A percentile compares a stretch with the other conserved stretches of the same genome.
phyloP scores from a whole-genome alignment of 2,113 vertebrate species.

The Trematocara marginatum region DNA sequence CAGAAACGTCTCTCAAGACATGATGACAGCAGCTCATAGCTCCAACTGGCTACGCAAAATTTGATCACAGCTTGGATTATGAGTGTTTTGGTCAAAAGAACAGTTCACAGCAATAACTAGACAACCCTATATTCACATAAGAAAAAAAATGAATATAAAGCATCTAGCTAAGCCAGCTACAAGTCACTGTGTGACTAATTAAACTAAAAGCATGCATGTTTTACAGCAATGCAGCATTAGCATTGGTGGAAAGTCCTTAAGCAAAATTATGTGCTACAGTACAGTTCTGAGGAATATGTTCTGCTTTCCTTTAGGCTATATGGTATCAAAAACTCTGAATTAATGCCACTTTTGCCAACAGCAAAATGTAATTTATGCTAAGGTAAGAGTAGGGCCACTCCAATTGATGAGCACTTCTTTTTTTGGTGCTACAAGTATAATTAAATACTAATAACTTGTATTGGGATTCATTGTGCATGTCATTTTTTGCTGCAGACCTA shows the following conservation, averaged over 20 bases:
- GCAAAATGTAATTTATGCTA: neutral
- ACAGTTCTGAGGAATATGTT: neutral
- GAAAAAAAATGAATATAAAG: neutral
- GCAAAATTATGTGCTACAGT: neutral
- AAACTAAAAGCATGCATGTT: neutral
- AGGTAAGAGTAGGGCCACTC: neutral
- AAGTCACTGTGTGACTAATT: neutral
- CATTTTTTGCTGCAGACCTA: neutral
- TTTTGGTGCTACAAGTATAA: neutral
- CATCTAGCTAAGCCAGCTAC: neutral
- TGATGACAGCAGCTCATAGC: neutral
- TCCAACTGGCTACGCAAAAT: neutral
- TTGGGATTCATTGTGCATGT: neutral
- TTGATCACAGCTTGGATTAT: neutral
- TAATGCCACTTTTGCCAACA: neutral
- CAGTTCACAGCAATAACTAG: neutral
- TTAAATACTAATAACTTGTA: neutral
- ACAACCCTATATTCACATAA: neutral
- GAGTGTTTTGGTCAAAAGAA: neutral
- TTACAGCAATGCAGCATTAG: neutral
- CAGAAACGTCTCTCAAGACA: slow-evolving; percentile 10
- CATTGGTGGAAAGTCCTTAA: neutral
- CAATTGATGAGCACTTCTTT: neutral
- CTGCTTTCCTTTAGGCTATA: neutral
- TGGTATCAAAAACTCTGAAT: neutral